These are phyloP conservation scores for Peromyscus attwateri DNA, from an alignment of 2,797 vertebrate species.

Conservation along the genomic window DNA sequence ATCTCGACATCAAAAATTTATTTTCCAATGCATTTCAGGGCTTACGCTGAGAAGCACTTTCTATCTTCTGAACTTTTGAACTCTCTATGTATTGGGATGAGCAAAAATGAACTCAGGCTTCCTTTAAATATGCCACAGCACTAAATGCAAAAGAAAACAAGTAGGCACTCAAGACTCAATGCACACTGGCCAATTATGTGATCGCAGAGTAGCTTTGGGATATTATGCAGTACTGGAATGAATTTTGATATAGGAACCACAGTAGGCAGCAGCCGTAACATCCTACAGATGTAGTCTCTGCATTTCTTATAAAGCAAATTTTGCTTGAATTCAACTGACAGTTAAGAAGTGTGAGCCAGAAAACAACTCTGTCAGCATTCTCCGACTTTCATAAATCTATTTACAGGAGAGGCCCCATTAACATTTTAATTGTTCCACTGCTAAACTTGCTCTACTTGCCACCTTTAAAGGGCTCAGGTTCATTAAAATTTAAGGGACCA, in stretches of 20 bases:
- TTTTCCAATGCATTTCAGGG: constrained; percentile 75
- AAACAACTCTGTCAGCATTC: constrained; percentile 74
- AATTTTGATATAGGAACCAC: constrained; percentile 61
- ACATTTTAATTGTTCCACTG: constrained; percentile 83
- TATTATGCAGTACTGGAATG: constrained; percentile 43
- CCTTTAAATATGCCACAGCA: constrained; percentile 55
- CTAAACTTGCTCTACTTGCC: constrained; percentile 69
- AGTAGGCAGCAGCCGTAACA: not conserved
- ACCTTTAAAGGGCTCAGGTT: constrained; percentile 71
- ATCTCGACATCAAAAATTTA: constrained; percentile 81
- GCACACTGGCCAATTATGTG: constrained; percentile 51
- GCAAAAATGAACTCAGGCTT: constrained; percentile 63
- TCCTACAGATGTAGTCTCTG: constrained; percentile 1
- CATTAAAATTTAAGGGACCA: constrained; percentile 79
- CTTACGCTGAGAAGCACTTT: constrained; percentile 78
- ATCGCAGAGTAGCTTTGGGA: constrained; percentile 52
- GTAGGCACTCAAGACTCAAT: constrained; percentile 16
- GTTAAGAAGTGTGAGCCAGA: constrained; percentile 63
- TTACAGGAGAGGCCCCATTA: constrained; percentile 75
- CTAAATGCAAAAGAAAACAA: constrained; percentile 65
- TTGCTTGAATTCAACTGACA: constrained; percentile 67
- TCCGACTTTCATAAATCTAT: constrained; percentile 74
- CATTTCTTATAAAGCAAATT: constrained; percentile 20
- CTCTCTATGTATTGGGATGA: constrained; percentile 71
- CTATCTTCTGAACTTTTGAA: constrained; percentile 84